Evolutionary conservation across 2,113 vertebrate species (phyloP), one percentile per base, ranked within the genome.

Genomic region (Muntiacus reevesi): DNA sequence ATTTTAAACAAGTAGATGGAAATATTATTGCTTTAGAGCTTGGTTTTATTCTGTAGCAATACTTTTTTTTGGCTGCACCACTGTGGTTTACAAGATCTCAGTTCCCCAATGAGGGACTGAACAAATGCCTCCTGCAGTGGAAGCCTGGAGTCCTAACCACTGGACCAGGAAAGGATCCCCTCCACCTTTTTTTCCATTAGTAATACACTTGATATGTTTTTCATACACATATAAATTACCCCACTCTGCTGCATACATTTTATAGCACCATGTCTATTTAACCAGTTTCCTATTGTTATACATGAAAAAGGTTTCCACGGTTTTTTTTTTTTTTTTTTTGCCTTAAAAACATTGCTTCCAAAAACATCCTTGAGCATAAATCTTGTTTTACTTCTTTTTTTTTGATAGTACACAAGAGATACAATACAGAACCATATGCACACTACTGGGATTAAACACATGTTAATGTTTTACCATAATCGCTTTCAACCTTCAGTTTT

Each of bases 401-500:
- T 91, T 89, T 47, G 47, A 54, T 59, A 87, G 12, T 64, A 60
- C 12, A 47, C 43, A 83, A 27, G 17, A 87, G 21, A 55, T 71
- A 82, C 36, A 90, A 33, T 64, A 71, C 7, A 14, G 40, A 94
- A 92, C 43, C 59, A 19, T 28, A 36, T 27, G 82, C 33, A 85
- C 40, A 50, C 62, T 86, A 7, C n/a, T 78, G 50, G 47, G 40
- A 36, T 28, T 95, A 71, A 91, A 89, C 64, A 12, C 17, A 7
- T n/a, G 67, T 91, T 91, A 74, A 64, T 64, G 4, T 92, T 97
- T 93, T 91, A 55, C 79, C 28, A 12, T 76, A 93, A 96, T 57
- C 57, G 1, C 67, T 95, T 97, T 86, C 84, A 59, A 36, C 54
- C n/a, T 87, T 94, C 21, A 78, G 19, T 47, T 95, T 96, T 78